phyloP scores from a whole-genome alignment of 2,888 invertebrate species.

The Cephus sareptanus region DNA sequence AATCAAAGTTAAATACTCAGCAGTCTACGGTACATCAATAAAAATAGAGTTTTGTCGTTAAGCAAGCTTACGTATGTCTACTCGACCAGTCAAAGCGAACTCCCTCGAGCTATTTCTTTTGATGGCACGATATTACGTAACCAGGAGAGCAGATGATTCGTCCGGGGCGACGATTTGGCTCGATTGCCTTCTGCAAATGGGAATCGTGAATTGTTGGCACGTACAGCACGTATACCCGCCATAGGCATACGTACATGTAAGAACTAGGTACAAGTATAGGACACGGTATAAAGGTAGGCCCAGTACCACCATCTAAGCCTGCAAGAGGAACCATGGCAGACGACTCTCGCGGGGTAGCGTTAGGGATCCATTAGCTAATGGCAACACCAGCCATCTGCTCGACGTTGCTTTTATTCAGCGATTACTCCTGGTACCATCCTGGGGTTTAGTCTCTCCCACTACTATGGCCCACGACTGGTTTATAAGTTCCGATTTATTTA shows the following conservation, averaged over 20 bases:
- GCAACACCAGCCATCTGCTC: conserved; percentile 60
- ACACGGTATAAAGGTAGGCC: conserved; percentile 1
- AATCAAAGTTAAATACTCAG: neutral
- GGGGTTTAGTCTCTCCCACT: conserved; percentile 31
- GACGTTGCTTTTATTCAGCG: conserved; percentile 51
- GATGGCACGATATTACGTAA: neutral
- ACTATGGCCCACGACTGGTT: neutral
- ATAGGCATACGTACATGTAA: neutral
- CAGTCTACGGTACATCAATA: neutral
- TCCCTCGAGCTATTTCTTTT: neutral
- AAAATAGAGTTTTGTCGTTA: neutral
- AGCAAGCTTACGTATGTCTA: neutral
- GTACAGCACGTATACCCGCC: neutral
- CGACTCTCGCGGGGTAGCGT: conserved; percentile 46
- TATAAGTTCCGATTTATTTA: conserved; percentile 38
- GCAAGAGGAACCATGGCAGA: conserved; percentile 29
- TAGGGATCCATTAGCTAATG: conserved; percentile 64
- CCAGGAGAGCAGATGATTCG: neutral
- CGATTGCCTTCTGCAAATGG: neutral
- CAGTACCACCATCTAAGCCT: neutral
- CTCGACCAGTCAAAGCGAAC: neutral
- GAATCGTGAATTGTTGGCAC: neutral
- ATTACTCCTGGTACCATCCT: conserved; percentile 30
- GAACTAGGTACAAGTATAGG: neutral
- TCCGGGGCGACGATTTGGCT: neutral